Evolutionary conservation across 2,113 vertebrate species (phyloP).

Genomic region (Rhinogobius similis): DNA sequence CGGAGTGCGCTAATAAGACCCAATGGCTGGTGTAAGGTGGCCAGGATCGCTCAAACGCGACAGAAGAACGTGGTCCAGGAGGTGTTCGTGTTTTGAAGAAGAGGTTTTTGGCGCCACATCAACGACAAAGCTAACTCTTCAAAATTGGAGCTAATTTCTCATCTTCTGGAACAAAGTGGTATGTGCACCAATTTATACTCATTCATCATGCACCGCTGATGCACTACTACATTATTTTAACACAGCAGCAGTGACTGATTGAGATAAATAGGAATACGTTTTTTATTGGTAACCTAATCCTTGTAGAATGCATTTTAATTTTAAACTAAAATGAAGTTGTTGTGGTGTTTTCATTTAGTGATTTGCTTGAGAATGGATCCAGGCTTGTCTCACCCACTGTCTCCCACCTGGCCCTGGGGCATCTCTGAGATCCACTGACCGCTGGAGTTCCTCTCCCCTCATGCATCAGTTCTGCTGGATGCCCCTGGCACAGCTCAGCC

Average conservation of each 20-base stretch:
- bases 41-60: slow-evolving; percentile 65
- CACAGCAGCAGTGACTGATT: background rate
- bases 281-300: background rate
- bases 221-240: background rate
- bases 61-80: slow-evolving; percentile 57
- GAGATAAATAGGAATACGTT: background rate
- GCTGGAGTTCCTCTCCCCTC: slow-evolving; percentile 60
- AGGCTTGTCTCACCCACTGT: slow-evolving; percentile 58
- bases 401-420: slow-evolving; percentile 60
- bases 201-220: slow-evolving; percentile 51
- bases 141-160: slow-evolving; percentile 20
- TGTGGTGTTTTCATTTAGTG: background rate
- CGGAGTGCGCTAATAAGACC: slow-evolving; percentile 75
- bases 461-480: slow-evolving; percentile 80
- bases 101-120: slow-evolving; percentile 33
- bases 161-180: slow-evolving; percentile 43
- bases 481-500: slow-evolving; percentile 69
- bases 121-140: slow-evolving; percentile 17
- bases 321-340: background rate
- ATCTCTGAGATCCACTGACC: slow-evolving; percentile 59
- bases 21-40: slow-evolving; percentile 75
- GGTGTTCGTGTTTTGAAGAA: slow-evolving; percentile 20
- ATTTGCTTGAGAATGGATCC: slow-evolving; percentile 67
- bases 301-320: background rate
- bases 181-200: slow-evolving; percentile 34